Conservation (phyloP, 2,113 vertebrate species). For the Struthidea cinerea region DNA sequence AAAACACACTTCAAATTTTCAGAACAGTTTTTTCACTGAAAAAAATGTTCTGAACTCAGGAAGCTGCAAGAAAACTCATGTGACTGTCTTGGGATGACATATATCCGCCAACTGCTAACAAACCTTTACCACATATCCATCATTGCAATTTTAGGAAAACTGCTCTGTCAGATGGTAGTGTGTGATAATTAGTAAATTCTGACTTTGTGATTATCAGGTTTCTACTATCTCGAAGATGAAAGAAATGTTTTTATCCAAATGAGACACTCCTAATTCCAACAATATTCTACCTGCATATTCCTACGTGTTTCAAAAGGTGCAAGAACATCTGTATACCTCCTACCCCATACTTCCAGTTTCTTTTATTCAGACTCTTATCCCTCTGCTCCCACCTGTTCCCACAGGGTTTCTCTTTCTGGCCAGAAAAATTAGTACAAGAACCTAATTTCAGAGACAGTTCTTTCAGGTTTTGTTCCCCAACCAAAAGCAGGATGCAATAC, state of each 20-base stretch:
- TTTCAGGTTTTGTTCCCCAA: not conserved
- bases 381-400: not conserved
- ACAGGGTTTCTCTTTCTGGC: not conserved
- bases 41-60: not conserved
- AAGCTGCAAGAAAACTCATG: not conserved
- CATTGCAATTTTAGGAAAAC: not conserved
- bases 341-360: not conserved
- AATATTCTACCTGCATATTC: not conserved
- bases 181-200: not conserved
- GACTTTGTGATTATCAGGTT: not conserved
- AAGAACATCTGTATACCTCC: not conserved
- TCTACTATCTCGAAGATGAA: not conserved
- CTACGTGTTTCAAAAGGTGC: not conserved
- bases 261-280: not conserved
- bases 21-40: not conserved
- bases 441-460: not conserved
- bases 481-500: not conserved
- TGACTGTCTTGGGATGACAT: too few relatives aligned
- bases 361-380: not conserved
- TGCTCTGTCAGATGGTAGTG: not conserved
- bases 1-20: not conserved
- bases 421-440: not conserved
- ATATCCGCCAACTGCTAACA: not conserved
- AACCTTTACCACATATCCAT: not conserved
- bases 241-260: not conserved